These are phyloP conservation scores for Brachyptera risi DNA, from an alignment of 2,888 invertebrate species.

Conservation along the genomic window DNA sequence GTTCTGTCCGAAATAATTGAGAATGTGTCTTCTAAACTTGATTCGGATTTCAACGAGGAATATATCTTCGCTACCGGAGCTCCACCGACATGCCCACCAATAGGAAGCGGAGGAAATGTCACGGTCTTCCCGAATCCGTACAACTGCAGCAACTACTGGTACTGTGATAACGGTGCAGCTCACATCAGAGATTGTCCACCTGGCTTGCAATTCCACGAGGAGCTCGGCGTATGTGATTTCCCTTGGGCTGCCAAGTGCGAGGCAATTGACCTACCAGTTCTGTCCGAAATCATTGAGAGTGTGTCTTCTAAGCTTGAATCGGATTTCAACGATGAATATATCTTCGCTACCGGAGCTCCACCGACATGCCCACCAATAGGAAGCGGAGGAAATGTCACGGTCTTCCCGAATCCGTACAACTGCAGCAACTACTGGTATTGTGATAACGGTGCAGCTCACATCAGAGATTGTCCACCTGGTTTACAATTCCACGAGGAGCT, in stretches of 20 bases:
- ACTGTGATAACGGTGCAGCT: constrained; percentile 6
- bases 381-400: not conserved
- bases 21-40: not conserved
- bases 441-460: constrained; percentile 2
- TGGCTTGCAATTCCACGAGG: not conserved
- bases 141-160: not conserved
- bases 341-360: too few relatives aligned
- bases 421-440: not conserved
- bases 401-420: constrained; percentile 1
- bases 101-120: not conserved
- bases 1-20: not conserved
- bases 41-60: not conserved
- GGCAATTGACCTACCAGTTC: not conserved
- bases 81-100: not conserved
- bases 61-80: not conserved
- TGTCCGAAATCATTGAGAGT: not conserved
- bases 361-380: not conserved
- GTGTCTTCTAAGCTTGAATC: not conserved
- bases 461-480: not conserved
- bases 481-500: not conserved
- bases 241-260: not conserved
- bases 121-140: not conserved
- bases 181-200: not conserved
- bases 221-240: not conserved
- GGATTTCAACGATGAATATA: too few relatives aligned